Percentiles rank a stretch among this genome's conserved stretches.
These are phyloP conservation scores for Drosophila subpulchrella DNA, from an alignment of 1,140 invertebrate species.

Conservation along the genomic window DNA sequence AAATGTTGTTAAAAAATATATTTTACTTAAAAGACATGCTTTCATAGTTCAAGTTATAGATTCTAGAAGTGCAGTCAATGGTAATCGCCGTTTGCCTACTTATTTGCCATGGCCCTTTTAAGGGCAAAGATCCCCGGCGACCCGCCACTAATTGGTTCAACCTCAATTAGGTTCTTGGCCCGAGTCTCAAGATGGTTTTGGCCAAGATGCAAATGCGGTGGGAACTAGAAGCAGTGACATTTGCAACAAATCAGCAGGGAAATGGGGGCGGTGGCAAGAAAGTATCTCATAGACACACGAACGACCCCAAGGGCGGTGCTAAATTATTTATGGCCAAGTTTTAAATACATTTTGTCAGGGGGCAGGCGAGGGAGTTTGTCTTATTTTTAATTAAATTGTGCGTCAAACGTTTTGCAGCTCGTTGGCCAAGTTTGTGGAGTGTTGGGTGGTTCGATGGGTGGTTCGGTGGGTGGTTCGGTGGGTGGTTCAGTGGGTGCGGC, in stretches of 20 bases:
- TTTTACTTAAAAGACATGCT: too few relatives aligned
- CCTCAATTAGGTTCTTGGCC: conserved; percentile 32
- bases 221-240: background rate
- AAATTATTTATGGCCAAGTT: conserved; percentile 63
- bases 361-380: conserved; percentile 27
- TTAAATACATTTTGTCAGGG: conserved; percentile 39
- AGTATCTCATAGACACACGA: conserved; percentile 24
- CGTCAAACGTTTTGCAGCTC: conserved; percentile 77
- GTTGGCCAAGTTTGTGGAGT: conserved; percentile 43
- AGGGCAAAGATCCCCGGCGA: conserved; percentile 2
- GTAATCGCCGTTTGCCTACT: background rate
- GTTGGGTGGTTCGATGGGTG: conserved; percentile 5
- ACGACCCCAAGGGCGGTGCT: conserved; percentile 27
- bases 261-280: background rate
- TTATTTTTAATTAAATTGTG: conserved; percentile 81
- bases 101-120: background rate
- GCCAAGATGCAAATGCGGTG: conserved; percentile 9
- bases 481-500: conserved; percentile 31
- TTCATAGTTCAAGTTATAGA: too few relatives aligned
- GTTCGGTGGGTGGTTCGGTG: background rate
- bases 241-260: conserved; percentile 15
- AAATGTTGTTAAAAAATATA: too few relatives aligned
- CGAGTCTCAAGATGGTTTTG: conserved; percentile 22
- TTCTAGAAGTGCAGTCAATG: too few relatives aligned
- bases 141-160: conserved; percentile 32